A percentile compares a stretch with the other conserved stretches of the same genome.
Evolutionary conservation across 2,113 vertebrate genomes (phyloP).

Genomic region (Sylvicapra grimmia): DNA sequence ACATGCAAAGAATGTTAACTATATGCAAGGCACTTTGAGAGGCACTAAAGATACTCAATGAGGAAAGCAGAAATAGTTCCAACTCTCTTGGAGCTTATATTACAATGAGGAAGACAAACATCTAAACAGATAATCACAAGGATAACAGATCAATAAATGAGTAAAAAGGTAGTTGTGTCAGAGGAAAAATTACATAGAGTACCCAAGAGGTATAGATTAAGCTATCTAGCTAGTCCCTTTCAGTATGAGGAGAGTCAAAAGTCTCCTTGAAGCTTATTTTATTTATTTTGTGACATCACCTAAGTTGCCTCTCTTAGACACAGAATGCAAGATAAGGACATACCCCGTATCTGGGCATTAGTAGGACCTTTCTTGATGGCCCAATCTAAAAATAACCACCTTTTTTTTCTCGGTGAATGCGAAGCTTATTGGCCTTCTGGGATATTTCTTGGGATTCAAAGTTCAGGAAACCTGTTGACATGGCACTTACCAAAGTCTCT

Average conservation of each 20-base stretch:
- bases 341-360: not conserved
- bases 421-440: not conserved
- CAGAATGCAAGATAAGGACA: not conserved
- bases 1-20: not conserved
- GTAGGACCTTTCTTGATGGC: not conserved
- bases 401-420: conserved; percentile 13
- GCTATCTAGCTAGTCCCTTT: not conserved
- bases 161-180: not conserved
- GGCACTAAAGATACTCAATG: not conserved
- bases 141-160: not conserved
- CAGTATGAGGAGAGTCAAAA: not conserved
- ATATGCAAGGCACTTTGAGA: not conserved
- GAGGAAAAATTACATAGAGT: not conserved
- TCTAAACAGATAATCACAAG: not conserved
- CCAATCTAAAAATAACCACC: conserved; percentile 3
- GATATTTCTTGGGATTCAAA: not conserved
- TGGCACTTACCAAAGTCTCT: not conserved
- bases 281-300: conserved; percentile 31
- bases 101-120: not conserved
- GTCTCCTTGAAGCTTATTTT: not conserved
- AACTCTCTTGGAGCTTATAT: not conserved
- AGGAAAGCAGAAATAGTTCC: not conserved
- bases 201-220: not conserved
- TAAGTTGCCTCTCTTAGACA: not conserved
- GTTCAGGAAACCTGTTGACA: not conserved